A percentile compares a stretch with the other conserved stretches of the same genome.
Evolutionary conservation across 1,140 invertebrate genomes (phyloP).

Genomic region (Ooceraea biroi): DNA sequence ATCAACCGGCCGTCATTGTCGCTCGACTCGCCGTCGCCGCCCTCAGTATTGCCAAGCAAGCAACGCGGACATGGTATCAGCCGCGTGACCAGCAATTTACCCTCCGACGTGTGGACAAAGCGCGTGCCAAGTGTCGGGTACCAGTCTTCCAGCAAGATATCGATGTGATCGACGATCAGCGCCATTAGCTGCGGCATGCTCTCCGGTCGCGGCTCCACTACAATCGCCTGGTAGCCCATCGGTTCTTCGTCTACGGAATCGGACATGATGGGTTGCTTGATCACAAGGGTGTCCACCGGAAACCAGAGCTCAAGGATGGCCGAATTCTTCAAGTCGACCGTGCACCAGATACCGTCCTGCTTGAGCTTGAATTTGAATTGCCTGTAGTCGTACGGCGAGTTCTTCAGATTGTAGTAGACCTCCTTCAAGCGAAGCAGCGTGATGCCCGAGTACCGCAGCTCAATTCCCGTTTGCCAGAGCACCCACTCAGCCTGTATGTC

Average conservation of each 20-base stretch:
- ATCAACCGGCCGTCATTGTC: conserved; percentile 79
- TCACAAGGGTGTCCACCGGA: conserved; percentile 91
- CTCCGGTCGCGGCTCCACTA: conserved; percentile 91
- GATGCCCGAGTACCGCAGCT: conserved; percentile 93
- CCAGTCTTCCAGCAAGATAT: conserved; percentile 99
- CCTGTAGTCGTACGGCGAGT: conserved; percentile 86
- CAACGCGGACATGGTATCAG: conserved; percentile 97
- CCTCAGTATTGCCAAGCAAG: conserved; percentile 85
- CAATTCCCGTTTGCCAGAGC: conserved; percentile 98
- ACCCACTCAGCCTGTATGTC: conserved; percentile 95
- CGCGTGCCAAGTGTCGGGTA: conserved; percentile 97
- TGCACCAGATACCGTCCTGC: conserved; percentile 94
- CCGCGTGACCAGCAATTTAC: conserved; percentile 97
- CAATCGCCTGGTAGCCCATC: conserved; percentile 90
- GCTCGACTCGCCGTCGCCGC: conserved; percentile 77
- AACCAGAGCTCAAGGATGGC: conserved; percentile 96
- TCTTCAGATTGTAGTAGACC: conserved; percentile 89
- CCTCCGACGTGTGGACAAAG: conserved; percentile 99
- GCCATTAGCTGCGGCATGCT: conserved; percentile 95
- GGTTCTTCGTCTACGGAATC: conserved; percentile 85
- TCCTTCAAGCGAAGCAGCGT: conserved; percentile 94
- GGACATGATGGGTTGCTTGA: conserved; percentile 88
- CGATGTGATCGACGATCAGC: conserved; percentile 98
- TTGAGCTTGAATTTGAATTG: conserved; percentile 90
- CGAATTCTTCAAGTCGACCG: conserved; percentile 92